Base-by-base conservation (phyloP, 2,797 vertebrate species). In the Sebastes baramenuke region DNA sequence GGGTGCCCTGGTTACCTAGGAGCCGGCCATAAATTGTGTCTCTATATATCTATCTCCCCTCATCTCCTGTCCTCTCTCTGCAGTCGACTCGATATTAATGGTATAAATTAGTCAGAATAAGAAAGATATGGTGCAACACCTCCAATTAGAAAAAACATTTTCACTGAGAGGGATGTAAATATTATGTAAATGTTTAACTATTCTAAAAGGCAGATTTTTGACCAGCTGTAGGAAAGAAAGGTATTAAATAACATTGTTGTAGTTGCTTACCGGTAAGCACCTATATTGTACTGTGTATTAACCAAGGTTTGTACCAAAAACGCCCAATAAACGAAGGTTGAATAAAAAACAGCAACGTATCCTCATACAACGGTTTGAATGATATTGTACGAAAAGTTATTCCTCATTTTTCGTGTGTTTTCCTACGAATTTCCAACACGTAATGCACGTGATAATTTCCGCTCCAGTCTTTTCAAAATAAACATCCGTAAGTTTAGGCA, bases 341-440 rank as follows among this genome's bases (percentile, higher is more conserved):
- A 42, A 42, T 16, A 1, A 42, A 42, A 42, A 0, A 42, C 1
- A 42, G 0, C 38, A 42, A 16, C 0, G 38, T 42, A 42, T 46
- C 42, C 6, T 42, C 1, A 42, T 42, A 16, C 13, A 46, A 46
- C 42, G 42, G 42, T 46, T 46, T 0, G 6, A 0, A 46, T 46
- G 42, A 18, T 46, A 18, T 46, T 18, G 42, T 46, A 46, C 14
- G 14, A 18, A 46, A 46, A 46, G 14, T 46, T 46, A 46, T 46
- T 46, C 16, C 42, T 46, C 16, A 46, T 46, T 0, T 46, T 46
- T 18, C 3, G 1, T 8, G 42, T 46, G 1, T 46, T 46, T 7
- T 46, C 16, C 42, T 46, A 46, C 16, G 42, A 46, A 46, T 46
- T 18, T 46, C 38, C 14, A 42, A 16, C 38, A 42, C 4, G 6